Evolutionary conservation across 1,140 invertebrate species (phyloP), one percentile per base, ranked within the genome.

Genomic region (Artemia franciscana): DNA sequence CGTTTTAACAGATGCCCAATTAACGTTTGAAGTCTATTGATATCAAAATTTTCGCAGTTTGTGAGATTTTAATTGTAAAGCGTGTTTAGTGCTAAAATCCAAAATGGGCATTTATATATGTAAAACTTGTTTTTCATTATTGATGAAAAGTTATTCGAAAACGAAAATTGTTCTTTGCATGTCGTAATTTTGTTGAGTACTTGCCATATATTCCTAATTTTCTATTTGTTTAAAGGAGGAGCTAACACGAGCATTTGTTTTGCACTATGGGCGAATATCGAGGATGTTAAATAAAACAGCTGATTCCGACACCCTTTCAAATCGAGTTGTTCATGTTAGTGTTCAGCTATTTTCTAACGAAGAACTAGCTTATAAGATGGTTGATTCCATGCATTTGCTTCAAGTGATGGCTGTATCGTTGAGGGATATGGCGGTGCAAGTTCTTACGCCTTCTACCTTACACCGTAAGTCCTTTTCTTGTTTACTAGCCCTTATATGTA

Each of bases 271-370:
- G 67, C 80, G 91, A 67, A 92, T 96, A 66, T 88, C 90, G 15
- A 83, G 86, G 67, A 89, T 94, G 74, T 77, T 97, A 51, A 86
- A 92, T 69, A 79, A 82, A 66, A 87, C 86, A 0, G 76, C 77
- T 15, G 88, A 93, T 77, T 85, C 87, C 3, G 88, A 93, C 71
- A 89, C 85, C 26, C 78, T 97, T 2, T 91, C 89, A 64, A 95
- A 95, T 75, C 78, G 91, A 59, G 90, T 97, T 4, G 92, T 97
- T 1, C 93, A 97, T 72, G 92, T 97, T 71, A 92, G 88, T 70
- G 93, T 97, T 3, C 92, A 86, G 73, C 73, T 98, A 57, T 96
- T 97, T 73, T 91, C 87, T 65, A 95, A 96, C 71, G 89, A 96
- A 75, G 82, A 82, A 28, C 74, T 96, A 4, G 91, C 92, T 1